Base-by-base conservation (phyloP, 2,888 invertebrate species). In the Escarpia spicata region DNA sequence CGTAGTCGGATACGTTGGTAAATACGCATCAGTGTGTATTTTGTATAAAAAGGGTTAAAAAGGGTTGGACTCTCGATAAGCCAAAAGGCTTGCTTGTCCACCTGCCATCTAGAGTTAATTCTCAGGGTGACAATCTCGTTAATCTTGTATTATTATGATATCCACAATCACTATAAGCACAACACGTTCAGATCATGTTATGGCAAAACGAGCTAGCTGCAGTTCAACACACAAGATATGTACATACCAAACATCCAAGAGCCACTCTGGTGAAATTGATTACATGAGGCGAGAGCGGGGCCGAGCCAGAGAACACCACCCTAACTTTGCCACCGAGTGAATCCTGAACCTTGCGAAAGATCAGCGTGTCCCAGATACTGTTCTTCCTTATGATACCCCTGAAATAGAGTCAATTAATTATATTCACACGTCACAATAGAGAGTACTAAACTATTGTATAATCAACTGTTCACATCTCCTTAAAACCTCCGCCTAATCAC, bases 261-360 rank as follows among this genome's bases (percentile, higher is more conserved):
- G 99, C 98, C 96, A 98, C 98, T 94, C 99, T 97, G 94, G 98
- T 98, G 96, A 99, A 99, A 19, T 98, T 99, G 90, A 99, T 97
- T 15, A 99, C 99, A 95, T 98, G 98, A 91, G 98, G 98, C 91
- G 99, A 98, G 92, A 99, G 97, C 0, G 99, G 99, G 0, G 99
- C 99, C 0, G 99, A 99, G 0, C 99, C 99, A 0, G 99, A 98
- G 92, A 99, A 97, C 97, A 91, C 91, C 44, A 91, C 58, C 58
- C 52, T 43, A 92, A 99, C 97, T 93, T 98, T 97, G 1, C 99
- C 99, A 26, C 99, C 99, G 97, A 99, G 98, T 90, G 98, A 98
- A 95, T 98, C 98, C 96, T 99, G 99, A 90, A 99, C 98, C 97
- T 98, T 98, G 96, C 98, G 98, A 97, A 99, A 99, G 93, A 99